Conservation (phyloP, 2,797 vertebrate genomes). For the Rhincodon typus region DNA sequence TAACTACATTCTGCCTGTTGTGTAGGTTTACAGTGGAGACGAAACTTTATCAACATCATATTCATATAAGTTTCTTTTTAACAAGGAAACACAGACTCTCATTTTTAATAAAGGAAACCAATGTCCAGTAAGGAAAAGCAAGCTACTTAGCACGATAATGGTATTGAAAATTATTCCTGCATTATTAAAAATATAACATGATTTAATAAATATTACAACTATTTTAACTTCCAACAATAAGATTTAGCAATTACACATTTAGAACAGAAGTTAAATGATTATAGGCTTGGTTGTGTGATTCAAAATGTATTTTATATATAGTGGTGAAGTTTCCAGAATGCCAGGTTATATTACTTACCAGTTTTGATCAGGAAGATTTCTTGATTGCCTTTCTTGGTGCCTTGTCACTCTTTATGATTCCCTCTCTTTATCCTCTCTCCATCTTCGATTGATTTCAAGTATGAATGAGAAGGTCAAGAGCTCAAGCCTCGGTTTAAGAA, state of each 20-base stretch:
- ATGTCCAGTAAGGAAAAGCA: not conserved
- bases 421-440: not conserved
- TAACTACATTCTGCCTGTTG: not conserved
- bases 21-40: not conserved
- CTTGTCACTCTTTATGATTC: not conserved
- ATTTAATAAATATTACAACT: not conserved
- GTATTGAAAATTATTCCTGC: not conserved
- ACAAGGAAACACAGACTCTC: not conserved
- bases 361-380: not conserved
- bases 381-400: not conserved
- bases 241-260: no score
- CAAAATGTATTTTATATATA: not conserved
- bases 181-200: not conserved
- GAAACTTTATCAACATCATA: not conserved
- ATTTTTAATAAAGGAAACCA: not conserved
- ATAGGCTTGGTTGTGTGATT: no score
- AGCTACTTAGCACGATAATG: not conserved
- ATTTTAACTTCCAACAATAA: not conserved
- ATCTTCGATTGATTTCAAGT: not conserved
- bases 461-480: not conserved
- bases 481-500: not conserved
- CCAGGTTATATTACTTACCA: not conserved
- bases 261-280: no score
- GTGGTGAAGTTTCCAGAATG: not conserved
- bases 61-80: not conserved